Conservation (phyloP, 2,113 vertebrate species). For the Balaenoptera acutorostrata region DNA sequence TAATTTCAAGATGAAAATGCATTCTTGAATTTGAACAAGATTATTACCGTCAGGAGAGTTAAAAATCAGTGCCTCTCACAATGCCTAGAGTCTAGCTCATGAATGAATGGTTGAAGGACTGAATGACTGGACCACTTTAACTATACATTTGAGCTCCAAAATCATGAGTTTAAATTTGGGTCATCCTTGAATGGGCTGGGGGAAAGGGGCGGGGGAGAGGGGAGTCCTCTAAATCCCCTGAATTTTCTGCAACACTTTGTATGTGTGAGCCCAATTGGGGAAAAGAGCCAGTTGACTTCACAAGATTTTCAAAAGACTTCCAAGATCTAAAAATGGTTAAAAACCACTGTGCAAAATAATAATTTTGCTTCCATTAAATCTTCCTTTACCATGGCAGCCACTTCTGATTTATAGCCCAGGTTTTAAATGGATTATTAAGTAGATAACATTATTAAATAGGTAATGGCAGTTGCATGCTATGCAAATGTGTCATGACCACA, state of each 20-base stretch:
- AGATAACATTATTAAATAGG: conserved; percentile 65
- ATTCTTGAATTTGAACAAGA: background rate
- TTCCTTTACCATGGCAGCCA: background rate
- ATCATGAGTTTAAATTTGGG: background rate
- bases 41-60: background rate
- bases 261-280: background rate
- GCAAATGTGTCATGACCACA: background rate
- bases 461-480: conserved; percentile 48
- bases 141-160: background rate
- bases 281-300: background rate
- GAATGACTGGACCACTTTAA: background rate
- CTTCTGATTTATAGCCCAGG: conserved; percentile 45
- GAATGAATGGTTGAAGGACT: background rate
- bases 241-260: background rate
- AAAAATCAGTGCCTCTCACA: background rate
- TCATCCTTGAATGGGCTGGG: background rate
- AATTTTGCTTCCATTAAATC: conserved; percentile 47
- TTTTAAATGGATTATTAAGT: conserved; percentile 65
- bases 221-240: background rate
- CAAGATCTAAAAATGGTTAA: background rate
- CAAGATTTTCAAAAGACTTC: background rate
- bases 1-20: conserved; percentile 29
- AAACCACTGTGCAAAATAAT: conserved; percentile 48
- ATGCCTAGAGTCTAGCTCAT: background rate
- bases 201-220: rapidly evolving